Evolutionary conservation across 2,888 invertebrate species (phyloP).

Genomic region (Tricholauxania praeusta): DNA sequence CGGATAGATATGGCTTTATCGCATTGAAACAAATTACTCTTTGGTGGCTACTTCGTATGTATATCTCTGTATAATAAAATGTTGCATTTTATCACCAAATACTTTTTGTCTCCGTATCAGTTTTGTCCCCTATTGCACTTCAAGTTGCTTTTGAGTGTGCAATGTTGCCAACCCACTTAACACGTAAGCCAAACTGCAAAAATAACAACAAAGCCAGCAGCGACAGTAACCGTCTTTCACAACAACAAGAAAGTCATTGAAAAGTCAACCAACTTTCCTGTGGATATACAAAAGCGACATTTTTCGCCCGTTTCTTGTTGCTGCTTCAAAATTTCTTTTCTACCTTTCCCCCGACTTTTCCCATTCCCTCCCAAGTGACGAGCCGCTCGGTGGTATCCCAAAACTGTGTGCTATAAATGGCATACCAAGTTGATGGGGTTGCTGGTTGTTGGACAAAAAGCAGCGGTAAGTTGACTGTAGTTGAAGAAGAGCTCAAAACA

Average conservation of each 20-base stretch:
- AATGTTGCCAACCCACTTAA: slow-evolving; percentile 59
- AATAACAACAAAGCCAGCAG: slow-evolving; percentile 35
- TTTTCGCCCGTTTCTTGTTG: slow-evolving; percentile 40
- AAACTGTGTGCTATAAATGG: not conserved
- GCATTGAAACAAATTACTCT: no score
- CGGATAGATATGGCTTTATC: no score
- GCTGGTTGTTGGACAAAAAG: no score
- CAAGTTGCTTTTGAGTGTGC: slow-evolving; percentile 13
- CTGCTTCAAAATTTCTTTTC: not conserved
- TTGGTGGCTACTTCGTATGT: no score
- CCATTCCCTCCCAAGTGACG: not conserved
- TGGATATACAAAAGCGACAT: slow-evolving; percentile 43
- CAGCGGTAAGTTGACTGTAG: no score
- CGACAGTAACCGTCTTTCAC: slow-evolving; percentile 23
- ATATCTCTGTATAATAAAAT: no score
- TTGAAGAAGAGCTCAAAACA: no score
- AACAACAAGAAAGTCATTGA: slow-evolving; percentile 61
- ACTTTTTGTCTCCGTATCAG: not conserved
- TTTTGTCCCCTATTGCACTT: not conserved
- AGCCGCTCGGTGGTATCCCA: not conserved
- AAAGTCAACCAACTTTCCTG: slow-evolving; percentile 67
- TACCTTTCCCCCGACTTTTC: not conserved
- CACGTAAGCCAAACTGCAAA: slow-evolving; percentile 58
- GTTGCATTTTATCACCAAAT: no score
- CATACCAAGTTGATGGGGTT: no score